A percentile compares a stretch with the other conserved stretches of the same genome.
phyloP scores from a whole-genome alignment of 2,113 vertebrate species.

The Mastomys coucha region DNA sequence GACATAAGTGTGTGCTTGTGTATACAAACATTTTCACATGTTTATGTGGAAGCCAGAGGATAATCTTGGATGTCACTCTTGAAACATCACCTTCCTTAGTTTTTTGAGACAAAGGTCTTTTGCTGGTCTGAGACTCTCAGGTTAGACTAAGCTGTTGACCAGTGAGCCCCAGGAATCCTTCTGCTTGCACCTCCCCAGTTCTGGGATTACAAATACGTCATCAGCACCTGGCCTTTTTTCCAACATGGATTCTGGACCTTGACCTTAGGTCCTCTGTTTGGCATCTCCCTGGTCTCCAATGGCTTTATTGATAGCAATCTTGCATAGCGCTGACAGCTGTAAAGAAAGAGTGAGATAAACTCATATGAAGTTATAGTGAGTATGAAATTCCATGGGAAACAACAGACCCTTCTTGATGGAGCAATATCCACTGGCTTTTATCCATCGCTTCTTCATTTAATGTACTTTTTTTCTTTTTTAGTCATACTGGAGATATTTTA shows the following conservation, averaged over 20 bases:
- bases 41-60: too few species aligned
- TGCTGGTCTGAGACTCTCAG: not conserved
- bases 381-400: not conserved
- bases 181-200: too few species aligned
- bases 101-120: not conserved
- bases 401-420: not conserved
- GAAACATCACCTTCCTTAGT: too few species aligned
- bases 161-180: not conserved
- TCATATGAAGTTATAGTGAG: not conserved
- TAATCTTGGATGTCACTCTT: not conserved
- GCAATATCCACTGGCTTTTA: not conserved
- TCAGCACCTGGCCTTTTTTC: not conserved
- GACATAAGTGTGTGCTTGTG: not conserved
- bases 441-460: not conserved
- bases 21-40: not conserved
- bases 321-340: not conserved
- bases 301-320: too few species aligned
- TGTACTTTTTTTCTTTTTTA: too few species aligned
- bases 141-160: not conserved
- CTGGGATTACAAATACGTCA: not conserved
- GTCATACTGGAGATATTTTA: not conserved
- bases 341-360: not conserved
- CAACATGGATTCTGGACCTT: too few species aligned
- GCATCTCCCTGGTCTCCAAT: not conserved
- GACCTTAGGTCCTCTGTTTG: not conserved